These are phyloP conservation scores for Papilio polyxenes DNA, from an alignment of 1,140 invertebrate genomes.

Conservation along the genomic window DNA sequence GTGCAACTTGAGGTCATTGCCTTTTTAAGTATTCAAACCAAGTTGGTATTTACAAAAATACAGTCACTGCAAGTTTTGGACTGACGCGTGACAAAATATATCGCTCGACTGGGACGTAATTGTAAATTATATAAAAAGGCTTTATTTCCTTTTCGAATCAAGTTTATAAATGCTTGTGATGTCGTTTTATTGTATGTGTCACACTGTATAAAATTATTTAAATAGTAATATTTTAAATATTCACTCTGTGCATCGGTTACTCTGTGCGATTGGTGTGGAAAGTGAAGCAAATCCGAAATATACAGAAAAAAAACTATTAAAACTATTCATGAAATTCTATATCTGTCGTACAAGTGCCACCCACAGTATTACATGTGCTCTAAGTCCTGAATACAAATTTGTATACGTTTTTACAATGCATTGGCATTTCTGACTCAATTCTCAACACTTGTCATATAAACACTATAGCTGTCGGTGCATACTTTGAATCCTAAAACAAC, in stretches of 20 bases:
- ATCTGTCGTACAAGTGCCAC: constrained; percentile 63
- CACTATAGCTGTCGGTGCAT: constrained; percentile 49
- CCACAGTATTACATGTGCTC: constrained; percentile 73
- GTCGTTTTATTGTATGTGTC: background rate
- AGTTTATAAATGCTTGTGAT: too few relatives aligned
- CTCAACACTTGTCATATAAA: constrained; percentile 64
- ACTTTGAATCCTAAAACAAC: constrained; percentile 46
- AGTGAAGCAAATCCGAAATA: constrained; percentile 22
- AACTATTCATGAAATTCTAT: constrained; percentile 71
- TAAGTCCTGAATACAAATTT: constrained; percentile 70
- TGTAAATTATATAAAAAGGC: background rate
- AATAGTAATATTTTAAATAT: background rate
- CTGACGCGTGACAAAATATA: constrained; percentile 21
- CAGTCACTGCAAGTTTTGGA: constrained; percentile 9
- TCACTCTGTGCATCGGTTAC: background rate
- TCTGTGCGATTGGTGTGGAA: background rate
- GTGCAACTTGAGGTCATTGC: constrained; percentile 16
- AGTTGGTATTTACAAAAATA: constrained; percentile 26
- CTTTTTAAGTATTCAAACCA: constrained; percentile 19
- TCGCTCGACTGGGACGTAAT: background rate
- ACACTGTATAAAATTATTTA: background rate
- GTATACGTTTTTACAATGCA: constrained; percentile 60
- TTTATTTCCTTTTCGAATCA: background rate
- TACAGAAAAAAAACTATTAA: constrained; percentile 50
- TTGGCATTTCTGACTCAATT: constrained; percentile 64